Conservation (phyloP, 2,797 vertebrate species). For the Dendrocincla fuliginosa region DNA sequence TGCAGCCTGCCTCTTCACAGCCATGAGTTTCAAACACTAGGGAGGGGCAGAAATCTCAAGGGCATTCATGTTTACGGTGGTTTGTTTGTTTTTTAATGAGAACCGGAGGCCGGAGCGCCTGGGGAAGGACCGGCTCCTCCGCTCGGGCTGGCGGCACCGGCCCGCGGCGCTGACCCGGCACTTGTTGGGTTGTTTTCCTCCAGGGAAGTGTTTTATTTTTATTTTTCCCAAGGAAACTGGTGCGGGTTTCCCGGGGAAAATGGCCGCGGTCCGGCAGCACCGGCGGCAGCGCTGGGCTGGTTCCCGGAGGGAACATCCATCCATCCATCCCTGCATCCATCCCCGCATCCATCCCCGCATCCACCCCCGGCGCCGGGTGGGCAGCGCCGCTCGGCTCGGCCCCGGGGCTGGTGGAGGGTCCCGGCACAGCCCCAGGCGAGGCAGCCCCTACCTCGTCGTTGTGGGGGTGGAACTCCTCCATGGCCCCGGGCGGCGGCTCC, state of each 20-base stretch:
- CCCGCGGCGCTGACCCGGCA: neutral
- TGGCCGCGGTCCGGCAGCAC: neutral
- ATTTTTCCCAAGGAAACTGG: neutral
- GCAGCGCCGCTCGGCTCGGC: neutral
- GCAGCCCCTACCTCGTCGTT: constrained; percentile 72
- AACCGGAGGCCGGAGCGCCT: neutral
- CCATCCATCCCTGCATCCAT: too few relatives aligned
- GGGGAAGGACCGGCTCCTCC: neutral
- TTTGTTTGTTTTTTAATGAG: neutral
- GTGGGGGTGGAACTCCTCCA: constrained; percentile 75
- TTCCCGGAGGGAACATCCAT: neutral
- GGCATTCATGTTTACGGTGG: too few relatives aligned
- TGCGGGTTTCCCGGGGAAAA: neutral
- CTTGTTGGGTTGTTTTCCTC: fast-evolving
- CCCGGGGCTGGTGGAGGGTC: neutral
- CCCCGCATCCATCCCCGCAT: neutral
- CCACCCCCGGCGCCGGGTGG: fast-evolving
- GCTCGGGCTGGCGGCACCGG: fast-evolving
- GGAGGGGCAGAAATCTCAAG: neutral
- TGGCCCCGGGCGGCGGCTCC: neutral
- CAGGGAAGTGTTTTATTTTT: neutral
- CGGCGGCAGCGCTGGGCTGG: neutral
- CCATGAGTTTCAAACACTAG: neutral
- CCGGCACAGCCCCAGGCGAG: neutral
- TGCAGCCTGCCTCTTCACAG: neutral